phyloP scores from a whole-genome alignment of 2,797 vertebrate species.

The Muraenolepis orangiensis region DNA sequence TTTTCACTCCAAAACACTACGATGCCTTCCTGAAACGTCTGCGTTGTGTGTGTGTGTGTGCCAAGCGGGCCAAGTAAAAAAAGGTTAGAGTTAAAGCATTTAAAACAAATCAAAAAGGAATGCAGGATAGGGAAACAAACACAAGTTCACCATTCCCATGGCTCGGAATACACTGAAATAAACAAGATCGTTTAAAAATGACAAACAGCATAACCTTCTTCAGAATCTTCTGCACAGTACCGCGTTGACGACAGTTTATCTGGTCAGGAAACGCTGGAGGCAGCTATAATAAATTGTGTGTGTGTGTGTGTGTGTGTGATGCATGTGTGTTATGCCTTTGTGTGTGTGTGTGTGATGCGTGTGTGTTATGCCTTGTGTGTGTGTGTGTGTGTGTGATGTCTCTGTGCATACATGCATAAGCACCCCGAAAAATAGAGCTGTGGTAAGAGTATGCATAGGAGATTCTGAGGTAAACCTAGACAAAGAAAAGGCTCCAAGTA shows the following conservation, averaged over 20 bases:
- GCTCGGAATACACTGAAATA: constrained; percentile 38
- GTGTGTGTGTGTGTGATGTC: constrained; percentile 11
- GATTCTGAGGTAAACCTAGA: constrained; percentile 62
- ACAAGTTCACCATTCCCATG: constrained; percentile 26
- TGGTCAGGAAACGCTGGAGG: constrained; percentile 32
- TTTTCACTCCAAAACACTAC: background rate
- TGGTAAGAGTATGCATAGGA: constrained; percentile 28
- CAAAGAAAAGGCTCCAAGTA: constrained; percentile 31
- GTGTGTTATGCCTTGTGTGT: constrained; percentile 15
- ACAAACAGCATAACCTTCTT: constrained; percentile 13
- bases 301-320: constrained; percentile 14
- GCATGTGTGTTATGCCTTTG: no score
- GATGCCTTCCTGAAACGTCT: background rate
- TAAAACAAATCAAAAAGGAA: constrained; percentile 26
- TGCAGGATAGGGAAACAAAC: background rate
- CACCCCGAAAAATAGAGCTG: constrained; percentile 35
- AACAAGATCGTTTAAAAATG: constrained; percentile 30
- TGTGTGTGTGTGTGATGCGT: constrained; percentile 12
- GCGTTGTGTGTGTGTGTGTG: background rate
- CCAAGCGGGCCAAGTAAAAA: background rate
- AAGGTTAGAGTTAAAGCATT: background rate
- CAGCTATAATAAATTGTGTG: constrained; percentile 21
- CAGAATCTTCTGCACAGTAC: constrained; percentile 23
- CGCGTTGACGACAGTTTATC: constrained; percentile 32
- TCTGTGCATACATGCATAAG: constrained; percentile 22